These are phyloP conservation scores for Philhelius pedissequus DNA, from an alignment of 2,888 invertebrate species.

Conservation along the genomic window DNA sequence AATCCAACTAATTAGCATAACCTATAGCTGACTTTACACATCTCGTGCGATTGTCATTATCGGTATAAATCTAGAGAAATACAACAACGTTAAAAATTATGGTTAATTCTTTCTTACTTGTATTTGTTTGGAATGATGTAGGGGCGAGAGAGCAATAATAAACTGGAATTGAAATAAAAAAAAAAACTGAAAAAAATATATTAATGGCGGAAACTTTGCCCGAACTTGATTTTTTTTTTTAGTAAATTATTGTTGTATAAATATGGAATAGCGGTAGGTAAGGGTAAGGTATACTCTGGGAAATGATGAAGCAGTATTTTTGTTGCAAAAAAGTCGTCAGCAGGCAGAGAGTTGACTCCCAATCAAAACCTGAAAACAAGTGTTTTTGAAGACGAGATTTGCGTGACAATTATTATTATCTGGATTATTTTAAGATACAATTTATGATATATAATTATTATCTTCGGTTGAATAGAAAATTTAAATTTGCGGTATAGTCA, in stretches of 20 bases:
- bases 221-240: not conserved
- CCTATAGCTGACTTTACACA: not conserved
- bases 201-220: not conserved
- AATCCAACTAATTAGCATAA: not conserved
- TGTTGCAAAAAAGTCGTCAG: not conserved
- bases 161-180: not conserved
- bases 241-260: not conserved
- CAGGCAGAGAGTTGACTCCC: not conserved
- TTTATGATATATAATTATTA: not conserved
- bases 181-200: not conserved
- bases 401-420: not conserved
- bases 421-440: too few relatives aligned
- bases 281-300: too few relatives aligned
- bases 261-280: not conserved
- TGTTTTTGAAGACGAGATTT: not conserved
- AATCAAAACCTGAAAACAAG: not conserved
- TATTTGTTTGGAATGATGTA: not conserved
- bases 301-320: not conserved
- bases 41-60: not conserved
- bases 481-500: not conserved
- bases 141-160: not conserved
- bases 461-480: not conserved
- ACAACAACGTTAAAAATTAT: not conserved
- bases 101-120: not conserved
- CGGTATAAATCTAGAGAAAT: not conserved